Conservation (phyloP, 2,113 vertebrate genomes). For the Callipepla californica region DNA sequence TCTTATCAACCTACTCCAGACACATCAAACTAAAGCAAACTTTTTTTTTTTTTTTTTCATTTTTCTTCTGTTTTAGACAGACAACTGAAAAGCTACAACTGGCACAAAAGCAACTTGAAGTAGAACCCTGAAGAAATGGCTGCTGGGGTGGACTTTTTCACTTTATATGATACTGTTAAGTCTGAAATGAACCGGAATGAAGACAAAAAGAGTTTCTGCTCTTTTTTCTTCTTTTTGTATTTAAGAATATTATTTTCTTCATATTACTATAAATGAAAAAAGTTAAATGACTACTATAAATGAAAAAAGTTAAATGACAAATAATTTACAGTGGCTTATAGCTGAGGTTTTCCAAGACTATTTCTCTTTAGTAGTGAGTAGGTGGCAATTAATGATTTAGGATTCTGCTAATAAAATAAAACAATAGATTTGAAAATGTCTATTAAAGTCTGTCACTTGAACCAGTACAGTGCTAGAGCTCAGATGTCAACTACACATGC, state of each 20-base stretch:
- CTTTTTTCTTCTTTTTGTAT: not conserved
- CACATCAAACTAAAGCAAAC: not conserved
- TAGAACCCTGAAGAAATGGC: not conserved
- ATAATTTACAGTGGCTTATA: constrained; percentile 4
- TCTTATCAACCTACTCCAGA: constrained; percentile 58
- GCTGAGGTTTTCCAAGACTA: not conserved
- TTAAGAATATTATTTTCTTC: constrained; percentile 11
- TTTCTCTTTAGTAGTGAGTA: constrained; percentile 14
- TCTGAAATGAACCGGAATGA: not conserved
- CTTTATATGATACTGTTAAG: not conserved
- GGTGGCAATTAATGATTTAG: not conserved
- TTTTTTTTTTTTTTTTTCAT: not conserved
- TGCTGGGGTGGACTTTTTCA: not conserved
- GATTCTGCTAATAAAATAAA: constrained; percentile 34
- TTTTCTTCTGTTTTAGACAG: not conserved
- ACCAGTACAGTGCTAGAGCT: not conserved
- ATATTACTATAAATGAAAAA: not conserved
- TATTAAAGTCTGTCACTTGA: constrained; percentile 21
- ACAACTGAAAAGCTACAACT: not conserved
- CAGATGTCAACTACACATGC: not conserved
- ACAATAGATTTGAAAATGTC: constrained; percentile 29
- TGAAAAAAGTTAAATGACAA: not conserved
- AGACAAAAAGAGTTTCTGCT: not conserved
- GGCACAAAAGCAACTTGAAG: not conserved
- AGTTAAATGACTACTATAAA: not conserved